Base-by-base conservation (phyloP, 2,888 invertebrate species). In the Eupithecia insigniata region DNA sequence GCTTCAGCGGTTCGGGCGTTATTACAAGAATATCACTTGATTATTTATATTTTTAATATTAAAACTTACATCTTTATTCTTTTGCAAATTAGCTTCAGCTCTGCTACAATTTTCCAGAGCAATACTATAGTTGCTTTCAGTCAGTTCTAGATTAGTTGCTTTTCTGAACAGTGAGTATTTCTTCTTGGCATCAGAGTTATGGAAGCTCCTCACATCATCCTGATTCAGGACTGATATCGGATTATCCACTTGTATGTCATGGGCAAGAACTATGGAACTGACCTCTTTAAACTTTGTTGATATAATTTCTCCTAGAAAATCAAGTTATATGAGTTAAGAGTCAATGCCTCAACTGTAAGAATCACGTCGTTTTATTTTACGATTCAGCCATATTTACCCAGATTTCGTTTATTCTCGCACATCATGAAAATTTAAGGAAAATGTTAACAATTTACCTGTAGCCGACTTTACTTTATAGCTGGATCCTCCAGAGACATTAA, bases 221-320 rank as follows among this genome's bases (percentile, higher is more conserved):
- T 99, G 99, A 89, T 98, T 99, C 51, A 99, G 93, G 30, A 99
- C 96, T 76, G 98, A 97, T 69, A 99, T 96, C 0, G 99, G 99
- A 92, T 99, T 99, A 79, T 98, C 97, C 0, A 99, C 96, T 93
- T 98, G 98, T 80, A 99, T 98, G 85, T 98, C 97, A 84, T 98
- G 96, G 58, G 95, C 95, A 18, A 95, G 86, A 16, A 96, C 89
- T 62, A 99, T 96, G 32, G 95, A 94, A 5, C 95, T 95, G 16
- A 99, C 94, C 81, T 98, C 98, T 73, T 96, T 96, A 80, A 95
- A 94, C 83, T 96, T 96, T 5, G 95, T 96, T 0, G 97, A 96
- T 46, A 97, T 91, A 0, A 96, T 83, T 76, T 94, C 92, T 46
- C 97, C 97, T 96, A 81, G 18, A 78, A 78, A 32, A 32, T 32